These are phyloP conservation scores for Prostheceraeus crozeri DNA, from an alignment of 2,888 invertebrate species.

Conservation along the genomic window DNA sequence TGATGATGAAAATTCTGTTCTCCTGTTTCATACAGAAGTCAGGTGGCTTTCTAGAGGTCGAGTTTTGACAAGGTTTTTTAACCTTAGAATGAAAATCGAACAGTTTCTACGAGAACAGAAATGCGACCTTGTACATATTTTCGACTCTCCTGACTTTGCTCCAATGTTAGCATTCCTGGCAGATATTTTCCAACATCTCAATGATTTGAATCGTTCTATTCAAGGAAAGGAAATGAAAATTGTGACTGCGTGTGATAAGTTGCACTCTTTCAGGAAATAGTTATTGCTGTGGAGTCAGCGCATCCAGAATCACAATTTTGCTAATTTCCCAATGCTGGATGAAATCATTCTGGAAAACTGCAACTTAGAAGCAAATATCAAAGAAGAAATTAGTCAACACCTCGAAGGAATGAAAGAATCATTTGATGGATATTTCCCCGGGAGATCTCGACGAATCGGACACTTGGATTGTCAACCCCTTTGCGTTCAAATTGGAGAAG, in stretches of 20 bases:
- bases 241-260: background rate
- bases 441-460: constrained; percentile 14
- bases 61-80: background rate
- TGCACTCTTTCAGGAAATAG: background rate
- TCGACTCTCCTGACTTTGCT: background rate
- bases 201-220: background rate
- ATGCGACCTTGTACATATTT: background rate
- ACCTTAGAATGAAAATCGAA: background rate
- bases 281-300: background rate
- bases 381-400: background rate
- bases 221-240: background rate
- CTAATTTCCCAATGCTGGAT: background rate
- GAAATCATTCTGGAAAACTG: background rate
- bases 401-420: background rate
- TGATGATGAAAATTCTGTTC: background rate
- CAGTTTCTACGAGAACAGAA: background rate
- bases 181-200: background rate
- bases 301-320: background rate
- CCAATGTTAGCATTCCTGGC: background rate
- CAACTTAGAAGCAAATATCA: background rate
- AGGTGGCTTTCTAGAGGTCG: background rate
- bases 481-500: background rate
- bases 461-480: constrained; percentile 22
- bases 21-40: background rate
- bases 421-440: background rate